These are phyloP conservation scores for Lepisosteus oculatus DNA, from an alignment of 2,113 vertebrate genomes.

Conservation along the genomic window DNA sequence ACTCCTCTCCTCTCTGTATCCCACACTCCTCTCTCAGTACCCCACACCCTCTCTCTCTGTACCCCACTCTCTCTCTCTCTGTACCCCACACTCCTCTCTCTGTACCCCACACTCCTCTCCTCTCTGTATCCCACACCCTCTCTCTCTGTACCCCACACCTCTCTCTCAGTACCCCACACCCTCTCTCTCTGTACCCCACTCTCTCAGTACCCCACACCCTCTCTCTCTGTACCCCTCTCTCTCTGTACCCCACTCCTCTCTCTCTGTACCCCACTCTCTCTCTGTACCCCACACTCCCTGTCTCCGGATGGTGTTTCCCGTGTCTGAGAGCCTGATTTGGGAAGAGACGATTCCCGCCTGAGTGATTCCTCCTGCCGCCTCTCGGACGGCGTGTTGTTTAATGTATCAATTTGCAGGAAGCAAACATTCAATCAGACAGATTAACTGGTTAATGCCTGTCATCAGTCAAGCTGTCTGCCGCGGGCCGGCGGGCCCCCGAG, in stretches of 20 bases:
- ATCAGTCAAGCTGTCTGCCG: constrained; percentile 93
- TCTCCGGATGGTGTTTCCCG: no score
- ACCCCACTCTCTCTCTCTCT: no score
- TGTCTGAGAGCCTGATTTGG: no score
- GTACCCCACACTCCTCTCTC: background rate
- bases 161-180: constrained; percentile 43
- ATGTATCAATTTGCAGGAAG: constrained; percentile 98
- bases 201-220: background rate
- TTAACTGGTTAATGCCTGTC: constrained; percentile 96
- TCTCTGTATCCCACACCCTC: constrained; percentile 73
- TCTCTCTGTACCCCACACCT: constrained; percentile 55
- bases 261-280: no score
- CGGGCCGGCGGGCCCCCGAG: constrained; percentile 57
- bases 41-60: no score
- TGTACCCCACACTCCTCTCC: background rate
- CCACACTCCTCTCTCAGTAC: background rate
- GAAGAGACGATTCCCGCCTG: background rate
- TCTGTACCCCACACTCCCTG: no score
- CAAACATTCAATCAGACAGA: constrained; percentile 98
- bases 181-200: no score
- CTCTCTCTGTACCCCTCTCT: constrained; percentile 62
- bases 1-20: background rate
- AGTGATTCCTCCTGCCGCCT: background rate
- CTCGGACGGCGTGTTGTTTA: constrained; percentile 84
- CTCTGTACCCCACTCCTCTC: constrained; percentile 34